Conservation (phyloP, 2,113 vertebrate genomes). For the Psilopogon haemacephalus region DNA sequence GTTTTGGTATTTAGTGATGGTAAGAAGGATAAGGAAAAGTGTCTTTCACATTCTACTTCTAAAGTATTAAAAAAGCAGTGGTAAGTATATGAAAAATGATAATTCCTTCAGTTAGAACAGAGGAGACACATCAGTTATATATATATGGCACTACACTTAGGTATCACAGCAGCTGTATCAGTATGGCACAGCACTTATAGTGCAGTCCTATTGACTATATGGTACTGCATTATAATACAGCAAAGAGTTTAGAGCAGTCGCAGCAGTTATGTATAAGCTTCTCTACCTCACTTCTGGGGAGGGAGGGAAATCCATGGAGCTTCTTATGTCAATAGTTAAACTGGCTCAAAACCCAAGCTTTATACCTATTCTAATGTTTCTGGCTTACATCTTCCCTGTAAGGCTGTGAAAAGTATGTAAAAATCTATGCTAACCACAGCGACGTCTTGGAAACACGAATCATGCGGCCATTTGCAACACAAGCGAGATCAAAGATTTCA, state of each 20-base stretch:
- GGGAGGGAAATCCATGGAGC: background rate
- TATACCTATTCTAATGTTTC: background rate
- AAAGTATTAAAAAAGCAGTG: background rate
- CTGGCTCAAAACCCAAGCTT: background rate
- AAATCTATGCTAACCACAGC: background rate
- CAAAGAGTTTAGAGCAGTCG: background rate
- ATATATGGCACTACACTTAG: background rate
- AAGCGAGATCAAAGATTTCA: background rate
- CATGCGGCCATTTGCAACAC: background rate
- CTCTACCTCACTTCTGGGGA: background rate
- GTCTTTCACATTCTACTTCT: background rate
- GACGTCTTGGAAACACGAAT: background rate
- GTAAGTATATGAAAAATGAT: background rate
- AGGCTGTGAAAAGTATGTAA: background rate
- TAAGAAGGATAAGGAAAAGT: background rate
- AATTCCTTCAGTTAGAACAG: background rate
- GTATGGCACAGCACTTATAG: background rate
- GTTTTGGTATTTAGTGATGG: background rate
- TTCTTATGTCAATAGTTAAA: background rate
- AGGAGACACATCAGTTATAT: background rate
- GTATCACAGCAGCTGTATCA: background rate
- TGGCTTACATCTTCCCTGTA: background rate
- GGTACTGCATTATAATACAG: background rate
- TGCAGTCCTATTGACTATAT: too few species aligned
- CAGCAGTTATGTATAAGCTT: background rate